Base-by-base conservation (phyloP, 2,113 vertebrate species). In the Kryptolebias marmoratus region DNA sequence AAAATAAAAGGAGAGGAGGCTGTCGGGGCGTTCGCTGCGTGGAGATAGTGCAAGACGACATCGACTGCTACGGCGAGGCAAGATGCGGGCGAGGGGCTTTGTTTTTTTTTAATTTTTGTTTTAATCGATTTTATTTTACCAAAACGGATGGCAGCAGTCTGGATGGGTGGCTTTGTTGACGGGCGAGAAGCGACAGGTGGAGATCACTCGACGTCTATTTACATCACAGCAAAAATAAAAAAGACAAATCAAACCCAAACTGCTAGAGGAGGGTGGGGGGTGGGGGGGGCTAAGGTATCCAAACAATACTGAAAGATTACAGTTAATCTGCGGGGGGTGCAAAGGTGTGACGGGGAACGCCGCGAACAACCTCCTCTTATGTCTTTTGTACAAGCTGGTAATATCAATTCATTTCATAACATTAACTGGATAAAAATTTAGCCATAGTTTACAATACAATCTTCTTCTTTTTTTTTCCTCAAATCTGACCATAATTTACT, bases 401-500 rank as follows among this genome's bases (percentile, higher is more conserved):
- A 95, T 89, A 93, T 93, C 85, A 86, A 90, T 93, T 93, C 88
- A 87, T 92, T 81, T 90, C 70, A 53, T 53, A 94, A 96, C 94
- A 90, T 88, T 88, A 89, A 94, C 95, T 91, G 91, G 93, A 95
- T 95, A 95, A 95, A 96, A 96, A 96, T 95, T 95, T 95, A 91
- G 95, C 95, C 95, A 95, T 95, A 95, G 93, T 96, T 97, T 96
- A 98, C 94, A 97, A 96, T 97, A 98, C 96, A 98, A 96, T 96
- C 95, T 95, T 96, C 22, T 94, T 94, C 88, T 87, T 75, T 68
- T 82, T 63, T 64, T 18, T 64, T 58, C 16, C 47, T 68, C 96
- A 96, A 96, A 96, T 96, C 92, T 93, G 94, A 95, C 95, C 85
- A 91, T 92, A 93, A 92, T 92, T 91, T 91, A 92, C 88, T 92